These are phyloP conservation scores for Drosophila persimilis DNA, from an alignment of 1,140 invertebrate genomes.

Conservation along the genomic window DNA sequence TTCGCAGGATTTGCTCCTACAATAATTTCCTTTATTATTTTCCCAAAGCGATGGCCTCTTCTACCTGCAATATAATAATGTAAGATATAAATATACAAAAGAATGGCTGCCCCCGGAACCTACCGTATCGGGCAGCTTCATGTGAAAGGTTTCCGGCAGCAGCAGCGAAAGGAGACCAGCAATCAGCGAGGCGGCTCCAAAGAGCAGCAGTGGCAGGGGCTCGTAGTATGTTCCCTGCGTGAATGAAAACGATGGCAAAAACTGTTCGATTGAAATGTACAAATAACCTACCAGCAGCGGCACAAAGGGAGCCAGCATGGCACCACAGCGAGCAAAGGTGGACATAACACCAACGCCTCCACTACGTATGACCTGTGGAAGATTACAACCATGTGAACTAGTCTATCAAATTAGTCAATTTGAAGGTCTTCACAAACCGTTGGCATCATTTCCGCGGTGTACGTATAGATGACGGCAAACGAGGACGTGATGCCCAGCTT, in stretches of 20 bases:
- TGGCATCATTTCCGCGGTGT: constrained; percentile 87
- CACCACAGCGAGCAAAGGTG: constrained; percentile 85
- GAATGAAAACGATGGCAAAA: too few species aligned
- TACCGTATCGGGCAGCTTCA: constrained; percentile 85
- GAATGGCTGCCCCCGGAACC: not conserved
- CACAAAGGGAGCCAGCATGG: constrained; percentile 86
- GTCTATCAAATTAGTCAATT: not conserved
- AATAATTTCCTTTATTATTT: constrained; percentile 7
- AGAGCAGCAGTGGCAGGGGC: constrained; percentile 85
- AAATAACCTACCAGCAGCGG: constrained; percentile 84
- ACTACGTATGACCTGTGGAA: constrained; percentile 82
- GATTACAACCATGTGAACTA: not conserved
- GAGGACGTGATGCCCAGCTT: constrained; percentile 87
- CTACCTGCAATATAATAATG: constrained; percentile 33
- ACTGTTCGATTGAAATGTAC: not conserved
- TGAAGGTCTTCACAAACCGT: constrained; percentile 82
- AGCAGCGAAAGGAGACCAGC: constrained; percentile 84
- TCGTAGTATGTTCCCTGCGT: constrained; percentile 84
- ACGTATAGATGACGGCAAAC: constrained; percentile 86
- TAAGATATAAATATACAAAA: not conserved
- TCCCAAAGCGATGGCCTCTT: constrained; percentile 61
- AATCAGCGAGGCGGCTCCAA: constrained; percentile 84
- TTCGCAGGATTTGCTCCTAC: not conserved
- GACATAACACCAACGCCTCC: constrained; percentile 86
- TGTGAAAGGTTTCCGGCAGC: constrained; percentile 86